phyloP scores from a whole-genome alignment of 1,140 invertebrate genomes.

The Samia ricini region DNA sequence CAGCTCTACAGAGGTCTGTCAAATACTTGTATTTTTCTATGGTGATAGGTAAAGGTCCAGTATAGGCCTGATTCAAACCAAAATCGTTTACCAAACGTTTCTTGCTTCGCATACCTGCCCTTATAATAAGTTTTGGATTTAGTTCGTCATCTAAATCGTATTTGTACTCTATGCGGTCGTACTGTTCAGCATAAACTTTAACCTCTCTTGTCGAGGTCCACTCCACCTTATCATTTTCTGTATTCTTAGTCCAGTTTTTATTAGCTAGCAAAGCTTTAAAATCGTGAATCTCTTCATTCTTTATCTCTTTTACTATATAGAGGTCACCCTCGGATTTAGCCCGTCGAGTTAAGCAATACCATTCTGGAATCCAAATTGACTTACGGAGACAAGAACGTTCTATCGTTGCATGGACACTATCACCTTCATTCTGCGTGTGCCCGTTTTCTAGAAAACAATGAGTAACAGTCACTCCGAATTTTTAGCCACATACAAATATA shows the following conservation, averaged over 20 bases:
- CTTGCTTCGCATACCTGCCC: constrained; percentile 9
- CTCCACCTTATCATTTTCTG: constrained; percentile 8
- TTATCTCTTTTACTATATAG: constrained; percentile 14
- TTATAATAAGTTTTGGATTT: background rate
- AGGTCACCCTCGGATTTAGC: constrained; percentile 6
- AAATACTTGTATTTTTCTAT: constrained; percentile 15
- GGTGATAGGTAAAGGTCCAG: constrained; percentile 13
- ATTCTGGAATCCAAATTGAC: constrained; percentile 8
- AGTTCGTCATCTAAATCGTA: constrained; percentile 15
- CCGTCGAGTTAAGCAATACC: constrained; percentile 11
- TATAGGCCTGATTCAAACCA: constrained; percentile 11
- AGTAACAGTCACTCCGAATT: background rate
- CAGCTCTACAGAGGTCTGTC: constrained; percentile 12
- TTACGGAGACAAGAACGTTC: constrained; percentile 10
- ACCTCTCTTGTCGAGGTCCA: constrained; percentile 21
- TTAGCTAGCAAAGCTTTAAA: constrained; percentile 10
- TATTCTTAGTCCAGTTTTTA: constrained; percentile 18
- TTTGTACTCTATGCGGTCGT: constrained; percentile 13
- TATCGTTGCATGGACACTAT: constrained; percentile 15
- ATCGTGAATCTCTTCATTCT: constrained; percentile 6
- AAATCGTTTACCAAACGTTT: constrained; percentile 15
- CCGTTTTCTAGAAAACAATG: constrained; percentile 16
- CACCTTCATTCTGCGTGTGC: constrained; percentile 13
- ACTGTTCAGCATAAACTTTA: constrained; percentile 6
- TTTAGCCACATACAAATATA: constrained; percentile 6